Base-by-base conservation (phyloP, 2,888 invertebrate genomes). In the Xestia rhomboidea region DNA sequence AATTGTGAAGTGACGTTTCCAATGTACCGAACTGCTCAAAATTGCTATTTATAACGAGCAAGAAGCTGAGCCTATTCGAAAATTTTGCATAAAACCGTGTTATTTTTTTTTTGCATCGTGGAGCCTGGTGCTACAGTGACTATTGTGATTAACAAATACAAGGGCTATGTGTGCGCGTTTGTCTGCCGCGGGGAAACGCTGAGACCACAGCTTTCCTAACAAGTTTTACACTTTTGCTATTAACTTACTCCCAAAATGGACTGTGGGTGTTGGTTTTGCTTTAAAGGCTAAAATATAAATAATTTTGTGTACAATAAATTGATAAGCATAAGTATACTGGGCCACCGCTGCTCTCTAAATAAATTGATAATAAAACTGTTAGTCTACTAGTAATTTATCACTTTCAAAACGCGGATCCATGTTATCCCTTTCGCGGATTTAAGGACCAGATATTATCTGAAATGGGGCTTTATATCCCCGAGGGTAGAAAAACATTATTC, bases 211-310 rank as follows among this genome's bases (percentile, higher is more conserved):
- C 89, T 88, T 88, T 18, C 21, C 30, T 87, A 89, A 89, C 87
- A 73, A 73, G 41, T 67, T 77, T 72, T 21, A 77, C 73, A 71
- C 66, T 83, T 66, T 60, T 30, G 88, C 87, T 85, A 83, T 67
- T 83, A 87, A 87, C 68, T 72, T 46, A 84, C 79, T 74, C 88
- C 81, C 88, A 77, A 74, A 66, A 76, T 81, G 2, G 86, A 89
- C 88, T n/a, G 0, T 84, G 88, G 89, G 84, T 44, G 68, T 64
- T 67, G 74, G 46, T 78, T 86, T 62, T 41, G 83, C 87, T 84
- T 83, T 54, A 66, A 75, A n/a, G n/a, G 84, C 83, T 84, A 83
- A 83, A 67, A 62, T 62, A 38, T n/a, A 7, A 49, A 54, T 34
- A 54, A 64, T 15, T 18, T 62, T 46, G 8, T 68, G 7, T 62